Conservation (phyloP, 2,888 invertebrate species). For the Hypena proboscidalis region DNA sequence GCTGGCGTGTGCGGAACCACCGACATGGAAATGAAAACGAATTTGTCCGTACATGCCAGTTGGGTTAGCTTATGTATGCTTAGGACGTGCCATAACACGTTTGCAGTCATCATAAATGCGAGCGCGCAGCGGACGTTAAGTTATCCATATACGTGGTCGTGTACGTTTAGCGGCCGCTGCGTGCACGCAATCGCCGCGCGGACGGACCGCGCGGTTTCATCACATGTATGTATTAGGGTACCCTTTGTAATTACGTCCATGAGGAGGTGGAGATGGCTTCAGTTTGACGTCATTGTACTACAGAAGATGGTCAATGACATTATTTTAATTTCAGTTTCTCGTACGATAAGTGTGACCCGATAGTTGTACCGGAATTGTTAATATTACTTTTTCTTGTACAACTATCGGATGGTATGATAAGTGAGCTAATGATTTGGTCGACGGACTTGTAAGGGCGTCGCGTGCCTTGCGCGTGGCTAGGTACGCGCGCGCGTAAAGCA, state of each 20-base stretch:
- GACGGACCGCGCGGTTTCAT: constrained; percentile 23
- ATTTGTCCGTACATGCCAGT: constrained; percentile 12
- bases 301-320: constrained; percentile 20
- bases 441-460: constrained; percentile 30
- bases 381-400: background rate
- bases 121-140: background rate
- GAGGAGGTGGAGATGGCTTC: constrained; percentile 40
- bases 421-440: constrained; percentile 37
- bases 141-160: background rate
- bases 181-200: constrained; percentile 8
- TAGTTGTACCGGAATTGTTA: constrained; percentile 14
- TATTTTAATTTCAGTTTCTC: constrained; percentile 35
- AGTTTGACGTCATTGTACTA: constrained; percentile 35
- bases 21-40: background rate
- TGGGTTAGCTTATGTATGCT: constrained; percentile 41
- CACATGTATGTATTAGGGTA: constrained; percentile 50
- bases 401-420: constrained; percentile 33
- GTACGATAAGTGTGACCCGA: constrained; percentile 38
- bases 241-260: constrained; percentile 59
- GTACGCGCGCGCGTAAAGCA: constrained; percentile 26
- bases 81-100: constrained; percentile 66
- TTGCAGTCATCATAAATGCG: constrained; percentile 13
- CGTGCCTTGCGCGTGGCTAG: constrained; percentile 24
- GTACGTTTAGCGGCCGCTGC: constrained; percentile 6
- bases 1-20: constrained; percentile 20